A percentile compares a stretch with the other conserved stretches of the same genome.
Conservation (phyloP, 2,888 invertebrate genomes). For the Marronus borbonicus region DNA sequence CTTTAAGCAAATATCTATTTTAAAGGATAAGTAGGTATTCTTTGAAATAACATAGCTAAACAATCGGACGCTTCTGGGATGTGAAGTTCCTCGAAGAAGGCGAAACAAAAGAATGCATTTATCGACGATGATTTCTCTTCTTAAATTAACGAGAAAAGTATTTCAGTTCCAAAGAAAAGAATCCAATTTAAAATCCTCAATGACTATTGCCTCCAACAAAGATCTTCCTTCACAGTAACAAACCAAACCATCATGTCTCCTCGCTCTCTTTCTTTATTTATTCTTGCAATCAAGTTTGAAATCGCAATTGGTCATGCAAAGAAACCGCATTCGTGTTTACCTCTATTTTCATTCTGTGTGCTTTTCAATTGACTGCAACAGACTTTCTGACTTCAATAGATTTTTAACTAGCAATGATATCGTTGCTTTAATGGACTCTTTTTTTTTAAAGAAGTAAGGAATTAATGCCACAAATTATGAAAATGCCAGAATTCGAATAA, state of each 20-base stretch:
- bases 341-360: not conserved
- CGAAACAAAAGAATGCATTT: slow-evolving; percentile 25
- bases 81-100: not conserved
- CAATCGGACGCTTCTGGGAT: not conserved
- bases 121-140: slow-evolving; percentile 22
- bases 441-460: no score
- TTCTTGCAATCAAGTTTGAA: slow-evolving; percentile 26
- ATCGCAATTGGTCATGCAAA: slow-evolving; percentile 10
- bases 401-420: no score
- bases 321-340: slow-evolving; percentile 17
- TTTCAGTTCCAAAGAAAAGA: slow-evolving; percentile 35
- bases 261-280: slow-evolving; percentile 31
- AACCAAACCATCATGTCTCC: slow-evolving; percentile 24
- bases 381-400: not conserved
- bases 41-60: not conserved
- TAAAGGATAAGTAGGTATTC: not conserved
- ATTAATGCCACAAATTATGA: no score
- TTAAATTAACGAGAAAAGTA: slow-evolving; percentile 39
- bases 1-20: not conserved
- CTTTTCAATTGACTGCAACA: not conserved
- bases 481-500: no score
- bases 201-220: slow-evolving; percentile 18
- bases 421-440: no score
- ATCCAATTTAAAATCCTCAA: slow-evolving; percentile 43
- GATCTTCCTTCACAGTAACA: slow-evolving; percentile 23